A percentile compares a stretch with the other conserved stretches of the same genome.
Evolutionary conservation across 2,113 vertebrate genomes (phyloP).

Genomic region (Sinocyclocheilus maitianheensis): DNA sequence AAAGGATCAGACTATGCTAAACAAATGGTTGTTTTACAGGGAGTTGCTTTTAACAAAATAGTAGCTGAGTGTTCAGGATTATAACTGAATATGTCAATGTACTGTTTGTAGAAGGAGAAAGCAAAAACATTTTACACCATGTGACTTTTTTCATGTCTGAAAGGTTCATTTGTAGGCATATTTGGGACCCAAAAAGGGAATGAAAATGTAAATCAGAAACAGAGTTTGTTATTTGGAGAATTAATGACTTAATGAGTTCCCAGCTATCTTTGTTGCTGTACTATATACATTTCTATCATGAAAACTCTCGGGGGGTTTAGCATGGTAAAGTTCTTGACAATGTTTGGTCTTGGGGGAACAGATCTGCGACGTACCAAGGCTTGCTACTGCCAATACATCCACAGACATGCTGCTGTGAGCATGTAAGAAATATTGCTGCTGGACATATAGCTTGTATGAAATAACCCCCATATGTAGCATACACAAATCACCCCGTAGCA

Average conservation of each 20-base stretch:
- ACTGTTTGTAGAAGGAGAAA: not conserved
- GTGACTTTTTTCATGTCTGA: not conserved
- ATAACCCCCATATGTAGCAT: too few relatives aligned
- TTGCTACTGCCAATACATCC: too few relatives aligned
- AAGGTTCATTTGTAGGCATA: not conserved
- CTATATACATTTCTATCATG: too few relatives aligned
- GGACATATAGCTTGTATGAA: too few relatives aligned
- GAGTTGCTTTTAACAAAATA: not conserved
- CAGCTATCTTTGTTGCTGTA: not conserved
- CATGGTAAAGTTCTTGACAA: too few relatives aligned
- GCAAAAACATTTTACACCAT: not conserved
- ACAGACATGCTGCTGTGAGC: too few relatives aligned
- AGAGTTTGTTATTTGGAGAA: not conserved
- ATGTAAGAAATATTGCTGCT: too few relatives aligned
- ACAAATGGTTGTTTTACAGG: not conserved
- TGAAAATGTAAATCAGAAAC: not conserved
- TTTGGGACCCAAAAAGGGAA: not conserved
- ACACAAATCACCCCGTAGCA: too few relatives aligned
- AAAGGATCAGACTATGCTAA: not conserved
- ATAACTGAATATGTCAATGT: not conserved
- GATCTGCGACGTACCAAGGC: too few relatives aligned
- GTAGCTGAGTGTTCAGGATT: not conserved
- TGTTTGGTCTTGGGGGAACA: too few relatives aligned
- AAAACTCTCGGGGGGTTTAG: too few relatives aligned
- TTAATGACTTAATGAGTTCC: not conserved